Evolutionary conservation across 2,888 invertebrate species (phyloP).

Genomic region (Phengaris alcon): DNA sequence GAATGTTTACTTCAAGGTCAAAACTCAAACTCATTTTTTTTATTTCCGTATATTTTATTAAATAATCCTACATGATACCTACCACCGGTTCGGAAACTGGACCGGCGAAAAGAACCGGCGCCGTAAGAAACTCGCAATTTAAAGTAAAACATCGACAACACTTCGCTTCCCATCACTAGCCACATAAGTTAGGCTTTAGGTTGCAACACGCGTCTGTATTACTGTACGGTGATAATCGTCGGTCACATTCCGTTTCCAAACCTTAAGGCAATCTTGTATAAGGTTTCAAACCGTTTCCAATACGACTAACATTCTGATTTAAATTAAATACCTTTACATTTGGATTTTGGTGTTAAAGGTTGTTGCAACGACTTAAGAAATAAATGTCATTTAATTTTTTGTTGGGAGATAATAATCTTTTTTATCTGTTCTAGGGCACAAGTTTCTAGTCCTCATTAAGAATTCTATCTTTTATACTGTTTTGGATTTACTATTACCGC

Average conservation of each 20-base stretch:
- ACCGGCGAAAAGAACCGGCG: too few relatives aligned
- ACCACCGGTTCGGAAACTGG: too few relatives aligned
- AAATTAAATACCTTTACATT: conserved; percentile 7
- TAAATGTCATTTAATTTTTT: too few relatives aligned
- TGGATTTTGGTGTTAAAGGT: neutral
- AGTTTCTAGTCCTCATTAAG: too few relatives aligned
- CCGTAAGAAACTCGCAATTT: neutral
- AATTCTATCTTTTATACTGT: too few relatives aligned
- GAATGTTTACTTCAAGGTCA: too few relatives aligned
- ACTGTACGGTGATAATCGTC: conserved; percentile 22
- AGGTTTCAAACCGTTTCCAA: conserved; percentile 4
- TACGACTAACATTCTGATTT: neutral
- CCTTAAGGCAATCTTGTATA: conserved; percentile 11
- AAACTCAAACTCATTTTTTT: too few relatives aligned
- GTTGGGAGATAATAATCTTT: too few relatives aligned
- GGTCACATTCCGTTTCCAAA: conserved; percentile 23
- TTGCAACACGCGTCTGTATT: conserved; percentile 26
- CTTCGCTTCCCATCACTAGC: neutral
- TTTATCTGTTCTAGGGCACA: too few relatives aligned
- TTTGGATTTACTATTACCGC: neutral
- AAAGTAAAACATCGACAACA: neutral
- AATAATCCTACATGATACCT: too few relatives aligned
- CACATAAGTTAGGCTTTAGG: conserved; percentile 26
- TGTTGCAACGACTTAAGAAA: neutral
- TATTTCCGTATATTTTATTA: too few relatives aligned